Conservation (phyloP, 2,797 vertebrate species). For the Hybognathus amarus region DNA sequence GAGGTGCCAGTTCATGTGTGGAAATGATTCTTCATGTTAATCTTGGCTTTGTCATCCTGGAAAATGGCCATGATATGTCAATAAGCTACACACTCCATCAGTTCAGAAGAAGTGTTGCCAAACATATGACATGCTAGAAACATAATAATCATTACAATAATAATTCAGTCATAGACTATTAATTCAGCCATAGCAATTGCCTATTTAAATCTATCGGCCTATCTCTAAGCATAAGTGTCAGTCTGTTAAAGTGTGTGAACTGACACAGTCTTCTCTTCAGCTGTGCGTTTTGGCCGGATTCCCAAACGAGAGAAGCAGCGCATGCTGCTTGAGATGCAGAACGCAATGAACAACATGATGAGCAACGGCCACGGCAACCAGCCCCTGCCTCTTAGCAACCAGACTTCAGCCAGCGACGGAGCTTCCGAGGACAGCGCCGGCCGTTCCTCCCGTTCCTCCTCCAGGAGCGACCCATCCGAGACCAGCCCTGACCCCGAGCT, state of each 20-base stretch:
- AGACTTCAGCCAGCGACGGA: constrained; percentile 41
- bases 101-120: no score
- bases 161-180: no score
- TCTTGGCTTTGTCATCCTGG: no score
- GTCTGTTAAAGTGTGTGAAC: background rate
- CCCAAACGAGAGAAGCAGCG: constrained; percentile 95
- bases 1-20: no score
- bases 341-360: constrained; percentile 97
- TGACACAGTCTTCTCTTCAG: constrained; percentile 68
- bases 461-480: constrained; percentile 64
- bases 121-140: no score
- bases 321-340: constrained; percentile 97
- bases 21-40: no score
- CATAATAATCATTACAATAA: no score
- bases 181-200: no score
- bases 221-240: background rate
- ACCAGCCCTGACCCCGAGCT: constrained; percentile 61
- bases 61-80: no score
- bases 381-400: constrained; percentile 51
- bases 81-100: no score
- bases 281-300: constrained; percentile 96
- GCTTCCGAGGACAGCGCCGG: constrained; percentile 50
- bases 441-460: constrained; percentile 57
- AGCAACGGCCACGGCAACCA: constrained; percentile 79
- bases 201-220: no score